These are phyloP conservation scores for Minunthozetes semirufus DNA, from an alignment of 2,888 invertebrate genomes.

Conservation along the genomic window DNA sequence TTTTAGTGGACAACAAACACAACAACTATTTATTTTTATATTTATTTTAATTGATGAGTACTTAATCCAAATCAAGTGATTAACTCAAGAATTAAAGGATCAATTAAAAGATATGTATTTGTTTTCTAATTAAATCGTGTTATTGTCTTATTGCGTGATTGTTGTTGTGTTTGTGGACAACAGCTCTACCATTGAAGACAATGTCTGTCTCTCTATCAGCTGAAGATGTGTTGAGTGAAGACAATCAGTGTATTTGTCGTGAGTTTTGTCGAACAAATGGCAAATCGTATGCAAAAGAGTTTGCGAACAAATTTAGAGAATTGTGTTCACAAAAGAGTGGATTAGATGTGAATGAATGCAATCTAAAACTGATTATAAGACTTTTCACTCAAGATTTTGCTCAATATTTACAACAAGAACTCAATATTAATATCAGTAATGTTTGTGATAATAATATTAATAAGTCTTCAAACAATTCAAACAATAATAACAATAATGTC, in stretches of 20 bases:
- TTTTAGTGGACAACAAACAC: no score
- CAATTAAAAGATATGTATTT: no score
- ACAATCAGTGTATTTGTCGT: neutral
- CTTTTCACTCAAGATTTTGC: neutral
- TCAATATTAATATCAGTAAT: neutral
- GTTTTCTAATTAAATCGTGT: neutral
- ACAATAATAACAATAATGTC: neutral
- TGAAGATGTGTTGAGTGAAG: neutral
- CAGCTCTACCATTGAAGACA: neutral
- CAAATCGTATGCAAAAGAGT: slow-evolving; percentile 24
- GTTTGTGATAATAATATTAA: neutral
- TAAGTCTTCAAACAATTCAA: neutral
- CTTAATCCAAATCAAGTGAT: no score
- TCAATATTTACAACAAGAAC: slow-evolving; percentile 11
- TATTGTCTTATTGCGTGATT: neutral
- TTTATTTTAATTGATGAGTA: no score
- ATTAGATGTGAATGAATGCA: neutral
- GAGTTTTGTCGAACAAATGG: neutral
- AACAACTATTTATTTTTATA: no score
- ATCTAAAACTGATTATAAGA: neutral
- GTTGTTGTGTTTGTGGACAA: no score
- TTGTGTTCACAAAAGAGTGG: neutral
- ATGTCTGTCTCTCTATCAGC: neutral
- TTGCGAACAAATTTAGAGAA: slow-evolving; percentile 15
- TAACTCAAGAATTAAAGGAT: no score